Conservation (phyloP, 2,888 invertebrate species). For the Bugula neritina region DNA sequence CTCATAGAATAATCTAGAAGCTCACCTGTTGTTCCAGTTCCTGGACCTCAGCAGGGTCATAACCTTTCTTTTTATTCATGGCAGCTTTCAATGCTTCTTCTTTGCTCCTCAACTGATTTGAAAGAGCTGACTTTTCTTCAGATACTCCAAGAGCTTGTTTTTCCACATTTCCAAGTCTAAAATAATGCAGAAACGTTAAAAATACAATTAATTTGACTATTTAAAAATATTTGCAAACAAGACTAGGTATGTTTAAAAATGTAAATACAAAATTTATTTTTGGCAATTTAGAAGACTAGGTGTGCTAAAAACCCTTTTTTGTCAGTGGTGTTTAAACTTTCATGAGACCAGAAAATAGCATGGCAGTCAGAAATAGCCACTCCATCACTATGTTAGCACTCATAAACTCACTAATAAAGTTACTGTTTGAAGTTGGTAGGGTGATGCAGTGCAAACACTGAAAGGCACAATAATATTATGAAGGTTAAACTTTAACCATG, state of each 20-base stretch:
- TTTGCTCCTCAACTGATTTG: slow-evolving; percentile 26
- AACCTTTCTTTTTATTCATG: slow-evolving; percentile 9
- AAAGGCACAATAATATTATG: not conserved
- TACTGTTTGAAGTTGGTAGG: too few relatives aligned
- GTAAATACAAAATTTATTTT: too few relatives aligned
- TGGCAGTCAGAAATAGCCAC: too few relatives aligned
- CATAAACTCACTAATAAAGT: too few relatives aligned
- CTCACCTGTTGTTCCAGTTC: slow-evolving; percentile 14
- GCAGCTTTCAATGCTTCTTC: not conserved
- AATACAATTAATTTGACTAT: not conserved
- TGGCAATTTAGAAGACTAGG: too few relatives aligned
- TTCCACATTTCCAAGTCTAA: not conserved
- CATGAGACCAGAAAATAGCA: too few relatives aligned
- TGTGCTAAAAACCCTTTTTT: too few relatives aligned
- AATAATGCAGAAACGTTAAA: too few relatives aligned
- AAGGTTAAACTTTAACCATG: not conserved
- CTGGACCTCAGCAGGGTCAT: not conserved
- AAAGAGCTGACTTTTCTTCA: slow-evolving; percentile 31
- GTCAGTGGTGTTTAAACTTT: too few relatives aligned
- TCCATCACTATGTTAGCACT: too few relatives aligned
- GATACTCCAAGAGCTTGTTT: slow-evolving; percentile 31
- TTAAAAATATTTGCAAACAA: not conserved
- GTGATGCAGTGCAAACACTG: not conserved
- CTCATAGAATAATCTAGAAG: too few relatives aligned
- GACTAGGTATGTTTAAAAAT: too few relatives aligned